phyloP scores from a whole-genome alignment of 2,113 vertebrate genomes.

The Cepphus grylle region DNA sequence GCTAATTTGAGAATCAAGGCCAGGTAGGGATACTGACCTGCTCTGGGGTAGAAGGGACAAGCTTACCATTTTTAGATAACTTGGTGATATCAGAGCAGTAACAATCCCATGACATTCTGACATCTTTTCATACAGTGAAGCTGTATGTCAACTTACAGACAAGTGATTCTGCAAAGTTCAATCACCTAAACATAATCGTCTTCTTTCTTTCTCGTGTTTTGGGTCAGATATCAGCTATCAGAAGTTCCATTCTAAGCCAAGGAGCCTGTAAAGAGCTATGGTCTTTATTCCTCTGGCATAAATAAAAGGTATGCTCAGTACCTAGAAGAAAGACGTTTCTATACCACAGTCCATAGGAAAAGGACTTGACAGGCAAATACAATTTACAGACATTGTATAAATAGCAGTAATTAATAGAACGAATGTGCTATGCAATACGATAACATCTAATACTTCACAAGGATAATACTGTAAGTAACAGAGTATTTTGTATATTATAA shows the following conservation, averaged over 20 bases:
- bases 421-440: background rate
- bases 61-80: background rate
- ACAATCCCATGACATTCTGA: background rate
- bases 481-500: background rate
- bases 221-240: background rate
- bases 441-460: background rate
- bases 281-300: background rate
- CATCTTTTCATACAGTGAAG: background rate
- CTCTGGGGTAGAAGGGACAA: background rate
- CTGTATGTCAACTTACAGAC: background rate
- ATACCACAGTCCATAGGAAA: background rate
- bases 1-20: background rate
- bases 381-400: background rate
- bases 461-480: background rate
- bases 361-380: background rate
- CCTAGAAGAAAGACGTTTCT: background rate
- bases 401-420: background rate
- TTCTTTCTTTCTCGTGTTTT: background rate
- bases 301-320: background rate
- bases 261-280: background rate
- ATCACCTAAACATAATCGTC: background rate
- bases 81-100: background rate
- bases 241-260: background rate
- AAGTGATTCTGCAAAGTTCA: background rate
- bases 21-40: background rate